Conservation (phyloP, 1,140 invertebrate species). For the Drosophila punjabiensis region DNA sequence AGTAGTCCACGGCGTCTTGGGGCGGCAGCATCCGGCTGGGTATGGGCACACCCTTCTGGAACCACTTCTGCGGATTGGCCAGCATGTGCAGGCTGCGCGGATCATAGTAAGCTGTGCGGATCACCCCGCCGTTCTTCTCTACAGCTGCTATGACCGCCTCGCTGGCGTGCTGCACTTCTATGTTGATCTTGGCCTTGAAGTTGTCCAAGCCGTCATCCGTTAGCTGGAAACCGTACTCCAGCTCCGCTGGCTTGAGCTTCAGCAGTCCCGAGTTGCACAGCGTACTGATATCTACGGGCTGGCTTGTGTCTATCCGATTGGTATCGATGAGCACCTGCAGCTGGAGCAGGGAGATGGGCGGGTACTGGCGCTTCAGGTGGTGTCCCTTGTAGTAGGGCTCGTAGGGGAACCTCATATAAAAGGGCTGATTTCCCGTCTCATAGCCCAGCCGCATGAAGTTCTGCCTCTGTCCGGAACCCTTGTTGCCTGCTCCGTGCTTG, state of each 20-base stretch:
- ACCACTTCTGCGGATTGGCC: slow-evolving; percentile 93
- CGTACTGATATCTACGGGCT: slow-evolving; percentile 95
- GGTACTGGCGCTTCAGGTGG: slow-evolving; percentile 95
- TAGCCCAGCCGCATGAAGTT: slow-evolving; percentile 95
- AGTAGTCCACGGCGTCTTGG: slow-evolving; percentile 95
- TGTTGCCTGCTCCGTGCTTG: slow-evolving; percentile 94
- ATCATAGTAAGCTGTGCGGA: slow-evolving; percentile 98
- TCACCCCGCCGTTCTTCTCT: slow-evolving; percentile 96
- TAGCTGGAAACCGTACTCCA: slow-evolving; percentile 96
- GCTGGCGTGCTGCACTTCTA: slow-evolving; percentile 98
- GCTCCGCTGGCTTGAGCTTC: slow-evolving; percentile 89
- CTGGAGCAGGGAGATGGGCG: slow-evolving; percentile 92
- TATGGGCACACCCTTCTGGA: slow-evolving; percentile 94
- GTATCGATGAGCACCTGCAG: slow-evolving; percentile 96
- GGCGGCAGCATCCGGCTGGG: slow-evolving; percentile 96
- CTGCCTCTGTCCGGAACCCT: slow-evolving; percentile 93
- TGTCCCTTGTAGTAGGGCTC: slow-evolving; percentile 96
- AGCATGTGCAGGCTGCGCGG: slow-evolving; percentile 86
- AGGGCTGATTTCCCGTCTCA: slow-evolving; percentile 96
- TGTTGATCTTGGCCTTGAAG: slow-evolving; percentile 96
- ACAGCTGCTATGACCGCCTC: slow-evolving; percentile 98
- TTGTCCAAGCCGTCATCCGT: slow-evolving; percentile 96
- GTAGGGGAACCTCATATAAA: slow-evolving; percentile 93
- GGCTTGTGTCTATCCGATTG: slow-evolving; percentile 91
- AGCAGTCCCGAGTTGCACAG: slow-evolving; percentile 94